Evolutionary conservation across 2,888 invertebrate species (phyloP), one percentile per base, ranked within the genome.

Genomic region (Nezara viridula): DNA sequence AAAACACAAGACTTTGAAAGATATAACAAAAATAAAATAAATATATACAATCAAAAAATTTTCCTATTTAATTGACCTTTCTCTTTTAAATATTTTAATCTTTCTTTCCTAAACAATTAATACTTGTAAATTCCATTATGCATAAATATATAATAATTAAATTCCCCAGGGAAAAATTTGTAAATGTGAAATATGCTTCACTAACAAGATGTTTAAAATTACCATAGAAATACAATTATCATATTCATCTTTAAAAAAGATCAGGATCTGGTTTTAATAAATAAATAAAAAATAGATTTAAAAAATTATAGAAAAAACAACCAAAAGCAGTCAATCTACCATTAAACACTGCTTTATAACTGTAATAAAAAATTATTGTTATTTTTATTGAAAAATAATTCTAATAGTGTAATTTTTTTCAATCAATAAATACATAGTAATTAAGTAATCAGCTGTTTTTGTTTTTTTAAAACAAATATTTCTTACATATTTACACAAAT

Each of bases 401-500:
- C 37, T 37, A 73, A 37, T 73, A 0, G 6, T 37, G 37, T 73
- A 47, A 24, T 81, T 77, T 44, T 37, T 81, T 81, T 40, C 40
- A 77, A 77, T 37, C 5, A 81, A 47, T 81, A 81, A 81, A 73
- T 73, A 73, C 6, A 21, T 21, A 73, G 37, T 73, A 73, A 73
- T 73, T 73, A 81, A 81, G 81, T 47, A 47, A 77, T 47, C 40
- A 47, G 81, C 81, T 81, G n/a, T 40, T 37, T 12, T 3, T 60
- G 60, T n/a, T 40, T 73, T 32, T 44, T 44, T 24, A 81, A 40
- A 81, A 81, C 40, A 81, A 40, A 81, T 3, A 47, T 47, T 81
- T 81, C 81, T 81, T 81, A 81, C 81, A 32, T 88, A 73, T 88
- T 27, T 88, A 88, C 88, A 88, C 44, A 55, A 66, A 73, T 47